A percentile compares a stretch with the other conserved stretches of the same genome.
These are phyloP conservation scores for Scalopus aquaticus DNA, from an alignment of 2,113 vertebrate genomes.

Conservation along the genomic window DNA sequence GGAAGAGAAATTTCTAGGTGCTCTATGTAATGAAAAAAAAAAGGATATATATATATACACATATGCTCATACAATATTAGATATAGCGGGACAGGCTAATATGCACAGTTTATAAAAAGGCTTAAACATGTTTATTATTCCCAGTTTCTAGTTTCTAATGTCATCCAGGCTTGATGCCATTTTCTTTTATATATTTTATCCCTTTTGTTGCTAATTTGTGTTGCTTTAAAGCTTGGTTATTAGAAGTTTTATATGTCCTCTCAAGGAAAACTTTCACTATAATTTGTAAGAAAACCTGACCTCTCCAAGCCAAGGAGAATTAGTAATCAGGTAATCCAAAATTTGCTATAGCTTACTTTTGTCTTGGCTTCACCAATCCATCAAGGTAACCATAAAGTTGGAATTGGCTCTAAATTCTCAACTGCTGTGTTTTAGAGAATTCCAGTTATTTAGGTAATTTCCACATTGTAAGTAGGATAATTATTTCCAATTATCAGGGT, in stretches of 20 bases:
- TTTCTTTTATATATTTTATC: not conserved
- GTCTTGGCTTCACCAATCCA: not conserved
- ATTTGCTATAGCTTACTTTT: not conserved
- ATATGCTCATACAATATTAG: not conserved
- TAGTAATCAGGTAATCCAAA: not conserved
- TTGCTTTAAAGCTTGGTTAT: not conserved
- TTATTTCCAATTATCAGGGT: not conserved
- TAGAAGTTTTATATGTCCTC: not conserved
- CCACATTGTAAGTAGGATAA: not conserved
- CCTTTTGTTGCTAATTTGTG: conserved; percentile 2
- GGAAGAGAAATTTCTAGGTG: not conserved
- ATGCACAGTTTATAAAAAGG: not conserved
- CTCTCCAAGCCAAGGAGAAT: not conserved
- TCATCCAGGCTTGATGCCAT: not conserved
- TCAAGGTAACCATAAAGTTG: not conserved
- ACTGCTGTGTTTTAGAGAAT: not conserved
- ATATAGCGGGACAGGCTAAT: not conserved
- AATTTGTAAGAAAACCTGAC: not conserved
- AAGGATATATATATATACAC: not conserved
- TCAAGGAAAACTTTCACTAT: not conserved
- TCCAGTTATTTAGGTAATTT: not conserved
- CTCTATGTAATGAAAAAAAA: not conserved
- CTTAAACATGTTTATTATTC: not conserved
- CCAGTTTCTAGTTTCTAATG: not conserved
- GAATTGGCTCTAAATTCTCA: not conserved